Percentiles rank a stretch among this genome's conserved stretches.
Evolutionary conservation across 1,140 invertebrate genomes (phyloP).

Genomic region (Caenorhabditis inopinata): DNA sequence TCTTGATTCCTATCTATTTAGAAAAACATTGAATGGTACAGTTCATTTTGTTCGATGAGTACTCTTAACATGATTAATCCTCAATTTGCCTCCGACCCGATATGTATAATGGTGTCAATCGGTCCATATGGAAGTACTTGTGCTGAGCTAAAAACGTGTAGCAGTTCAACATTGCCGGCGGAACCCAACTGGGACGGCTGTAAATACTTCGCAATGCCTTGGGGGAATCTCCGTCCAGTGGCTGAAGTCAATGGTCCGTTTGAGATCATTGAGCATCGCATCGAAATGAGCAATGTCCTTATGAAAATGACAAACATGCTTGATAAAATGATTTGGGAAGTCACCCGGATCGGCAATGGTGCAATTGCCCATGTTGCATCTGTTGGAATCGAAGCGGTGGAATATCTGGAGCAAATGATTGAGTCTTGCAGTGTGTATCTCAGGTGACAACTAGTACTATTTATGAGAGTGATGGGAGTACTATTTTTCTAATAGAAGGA

Average conservation of each 20-base stretch:
- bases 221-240: conserved; percentile 62
- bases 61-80: conserved; percentile 56
- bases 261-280: conserved; percentile 50
- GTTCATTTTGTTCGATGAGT: conserved; percentile 54
- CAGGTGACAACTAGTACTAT: too few species aligned
- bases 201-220: conserved; percentile 57
- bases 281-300: conserved; percentile 54
- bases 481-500: too few species aligned
- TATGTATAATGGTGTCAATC: conserved; percentile 55
- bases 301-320: conserved; percentile 45
- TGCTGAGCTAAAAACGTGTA: conserved; percentile 41
- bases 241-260: conserved; percentile 51
- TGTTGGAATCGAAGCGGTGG: conserved; percentile 40
- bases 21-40: conserved; percentile 37
- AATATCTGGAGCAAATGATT: background rate
- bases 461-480: too few species aligned
- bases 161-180: conserved; percentile 54
- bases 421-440: background rate
- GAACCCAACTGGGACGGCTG: conserved; percentile 57
- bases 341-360: conserved; percentile 22
- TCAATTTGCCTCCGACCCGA: conserved; percentile 50
- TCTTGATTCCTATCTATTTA: background rate
- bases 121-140: conserved; percentile 53
- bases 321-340: conserved; percentile 24
- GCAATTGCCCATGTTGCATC: conserved; percentile 45